phyloP scores from a whole-genome alignment of 2,113 vertebrate genomes.

The Scolopax mira region DNA sequence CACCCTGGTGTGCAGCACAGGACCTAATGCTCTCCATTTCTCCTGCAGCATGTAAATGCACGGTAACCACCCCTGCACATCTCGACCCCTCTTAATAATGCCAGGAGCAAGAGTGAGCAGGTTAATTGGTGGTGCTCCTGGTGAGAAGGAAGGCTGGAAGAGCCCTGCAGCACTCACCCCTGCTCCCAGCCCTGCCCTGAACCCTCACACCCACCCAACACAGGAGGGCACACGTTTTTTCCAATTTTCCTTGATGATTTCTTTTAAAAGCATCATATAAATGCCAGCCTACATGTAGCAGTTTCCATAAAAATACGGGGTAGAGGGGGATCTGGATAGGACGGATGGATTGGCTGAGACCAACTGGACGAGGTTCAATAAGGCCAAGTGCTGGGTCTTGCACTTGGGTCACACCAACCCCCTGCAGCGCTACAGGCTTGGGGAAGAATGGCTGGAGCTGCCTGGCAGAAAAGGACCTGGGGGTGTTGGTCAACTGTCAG shows the following conservation, averaged over 20 bases:
- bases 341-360: no score
- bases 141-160: not conserved
- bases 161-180: fast-evolving
- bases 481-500: no score
- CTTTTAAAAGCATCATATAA: not conserved
- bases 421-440: no score
- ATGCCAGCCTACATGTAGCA: fast-evolving
- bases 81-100: not conserved
- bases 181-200: not conserved
- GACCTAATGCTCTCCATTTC: not conserved
- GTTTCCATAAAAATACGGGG: not conserved
- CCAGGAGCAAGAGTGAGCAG: not conserved
- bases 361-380: no score
- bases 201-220: not conserved
- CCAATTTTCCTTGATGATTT: not conserved
- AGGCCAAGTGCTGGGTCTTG: no score
- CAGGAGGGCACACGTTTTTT: not conserved
- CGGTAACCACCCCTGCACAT: not conserved
- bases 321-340: no score
- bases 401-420: no score
- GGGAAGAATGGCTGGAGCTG: no score
- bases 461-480: no score
- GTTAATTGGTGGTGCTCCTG: fast-evolving
- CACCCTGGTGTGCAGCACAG: fast-evolving
- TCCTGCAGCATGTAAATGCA: not conserved